Base-by-base conservation (phyloP, 2,888 invertebrate genomes). In the Calameuta filiformis region DNA sequence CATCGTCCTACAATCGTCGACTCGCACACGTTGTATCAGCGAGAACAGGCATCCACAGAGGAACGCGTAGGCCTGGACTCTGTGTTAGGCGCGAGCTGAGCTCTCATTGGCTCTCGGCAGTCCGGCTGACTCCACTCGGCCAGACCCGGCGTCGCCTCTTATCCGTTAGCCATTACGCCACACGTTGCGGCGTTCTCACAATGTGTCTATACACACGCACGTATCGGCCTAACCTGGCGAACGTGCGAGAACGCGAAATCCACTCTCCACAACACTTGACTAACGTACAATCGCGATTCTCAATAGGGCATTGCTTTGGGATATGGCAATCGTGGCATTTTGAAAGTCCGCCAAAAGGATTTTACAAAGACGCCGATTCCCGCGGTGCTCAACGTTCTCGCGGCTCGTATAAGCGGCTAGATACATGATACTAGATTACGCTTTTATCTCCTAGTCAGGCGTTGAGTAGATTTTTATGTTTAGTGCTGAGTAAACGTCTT, bases 131-230 rank as follows among this genome's bases (percentile, higher is more conserved):
- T 80, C 68, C 23, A 56, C 56, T 56, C 83, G 75, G 69, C 77
- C 81, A 85, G 86, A 87, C 86, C 78, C 83, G 84, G 83, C 76
- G 86, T 85, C 86, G 87, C 87, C 86, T 82, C 80, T 80, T 84
- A 78, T 81, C 81, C 35, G 77, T 35, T 56, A 56, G 31, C 56
- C 12, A 4, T 80, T 80, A 81, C 81, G 75, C 76, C 81, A 81
- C 23, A 35, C 81, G 75, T 35, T 81, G 78, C 30, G 40, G n/a
- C 56, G 71, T 76, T 79, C 77, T 81, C 75, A 73, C 76, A 73
- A 74, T 30, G 1, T 56, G 9, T 56, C 15, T 56, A 23, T 56
- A 56, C 23, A 56, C 9, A 56, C 56, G 56, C 56, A 23, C 56
- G 23, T 56, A 56, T 23, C 56, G 56, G 23, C 56, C 23, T 56